Evolutionary conservation across 1,140 invertebrate genomes (phyloP), one percentile per base, ranked within the genome.

Genomic region (Drosophila insularis): DNA sequence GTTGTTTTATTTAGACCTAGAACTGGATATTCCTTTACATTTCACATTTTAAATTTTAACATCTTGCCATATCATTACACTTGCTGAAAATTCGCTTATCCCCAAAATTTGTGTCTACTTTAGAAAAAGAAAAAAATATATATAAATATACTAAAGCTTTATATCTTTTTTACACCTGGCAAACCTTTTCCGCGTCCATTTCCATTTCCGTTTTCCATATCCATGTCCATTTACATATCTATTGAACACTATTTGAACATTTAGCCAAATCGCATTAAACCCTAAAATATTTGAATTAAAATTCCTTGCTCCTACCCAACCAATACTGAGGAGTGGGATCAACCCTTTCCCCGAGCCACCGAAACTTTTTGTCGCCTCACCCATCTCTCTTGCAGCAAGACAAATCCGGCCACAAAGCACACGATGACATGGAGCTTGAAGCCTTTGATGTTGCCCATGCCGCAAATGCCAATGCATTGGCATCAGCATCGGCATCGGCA

Each of bases 181-280:
- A 50, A 50, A 50, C 17, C 43, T 21, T 50, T 8, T 46, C 43
- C 43, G 8, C 19, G 2, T 50, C 43, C 17, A 50, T 50, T 10
- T 21, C 43, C 43, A 40, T 40, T 13, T 40, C 39, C 39, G n/a
- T 40, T 40, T 13, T 40, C 39, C 40, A 43, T 43, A 43, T 43
- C 58, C 43, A 56, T 46, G 11, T 21, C 60, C 78, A 80, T 73
- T 59, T 70, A 66, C 77, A 73, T 81, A 39, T 72, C 77, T 53
- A 74, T 75, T 75, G 65, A 75, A 75, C 72, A 59, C 69, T 68
- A 78, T 72, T 85, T 78, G 75, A 74, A 69, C 67, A 81, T 50
- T 50, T 59, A 89, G 84, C 84, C 84, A 78, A 89, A 89, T 89
- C 78, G 84, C 89, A 89, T 89, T 89, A 89, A 89, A 89, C 80